Evolutionary conservation across 2,113 vertebrate genomes (phyloP).

Genomic region (Elaphurus davidianus): DNA sequence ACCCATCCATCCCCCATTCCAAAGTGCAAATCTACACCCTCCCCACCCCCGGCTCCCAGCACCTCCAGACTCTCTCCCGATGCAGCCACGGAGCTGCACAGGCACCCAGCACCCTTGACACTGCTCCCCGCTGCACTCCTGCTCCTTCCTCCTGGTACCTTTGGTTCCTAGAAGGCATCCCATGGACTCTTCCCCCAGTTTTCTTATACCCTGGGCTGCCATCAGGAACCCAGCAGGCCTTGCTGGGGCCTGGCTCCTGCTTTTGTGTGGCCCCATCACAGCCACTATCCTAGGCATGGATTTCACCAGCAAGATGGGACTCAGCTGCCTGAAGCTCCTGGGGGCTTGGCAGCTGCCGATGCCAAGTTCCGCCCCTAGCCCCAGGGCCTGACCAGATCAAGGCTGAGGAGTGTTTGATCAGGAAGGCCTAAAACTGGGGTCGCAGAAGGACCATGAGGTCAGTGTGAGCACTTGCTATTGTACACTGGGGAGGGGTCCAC

Average conservation of each 20-base stretch:
- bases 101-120: not conserved
- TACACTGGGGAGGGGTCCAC: not conserved
- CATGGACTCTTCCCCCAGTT: not conserved
- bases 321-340: not conserved
- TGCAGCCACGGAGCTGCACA: not conserved
- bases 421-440: not conserved
- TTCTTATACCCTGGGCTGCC: not conserved
- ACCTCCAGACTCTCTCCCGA: not conserved
- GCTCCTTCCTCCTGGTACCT: not conserved
- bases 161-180: not conserved
- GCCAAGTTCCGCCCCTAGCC: not conserved
- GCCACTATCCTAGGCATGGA: not conserved
- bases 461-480: not conserved
- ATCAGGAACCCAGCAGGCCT: not conserved
- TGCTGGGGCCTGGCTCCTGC: not conserved
- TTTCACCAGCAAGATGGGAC: not conserved
- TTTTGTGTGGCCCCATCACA: not conserved
- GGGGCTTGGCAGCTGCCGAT: not conserved
- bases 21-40: not conserved
- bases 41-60: fast-evolving
- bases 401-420: not conserved
- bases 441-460: not conserved
- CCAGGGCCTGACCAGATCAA: not conserved
- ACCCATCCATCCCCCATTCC: not conserved
- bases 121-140: not conserved